Evolutionary conservation across 2,113 vertebrate genomes (phyloP).

Genomic region (Nesogale talazaci): DNA sequence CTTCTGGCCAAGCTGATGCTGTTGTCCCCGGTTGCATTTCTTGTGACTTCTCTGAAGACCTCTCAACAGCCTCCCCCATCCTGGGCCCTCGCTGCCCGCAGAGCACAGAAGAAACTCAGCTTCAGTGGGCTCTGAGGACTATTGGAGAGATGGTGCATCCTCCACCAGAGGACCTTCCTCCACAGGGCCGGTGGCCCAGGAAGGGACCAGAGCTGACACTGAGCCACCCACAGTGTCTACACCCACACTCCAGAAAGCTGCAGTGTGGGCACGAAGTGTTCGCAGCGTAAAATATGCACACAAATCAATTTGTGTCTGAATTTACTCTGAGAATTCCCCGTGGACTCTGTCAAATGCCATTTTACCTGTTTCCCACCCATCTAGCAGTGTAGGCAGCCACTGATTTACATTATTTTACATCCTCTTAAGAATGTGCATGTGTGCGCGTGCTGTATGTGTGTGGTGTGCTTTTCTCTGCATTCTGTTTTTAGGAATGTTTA

Average conservation of each 20-base stretch:
- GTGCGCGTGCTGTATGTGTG: background rate
- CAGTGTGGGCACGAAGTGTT: background rate
- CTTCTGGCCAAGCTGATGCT: background rate
- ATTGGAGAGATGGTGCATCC: fast-evolving
- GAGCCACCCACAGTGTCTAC: too few relatives aligned
- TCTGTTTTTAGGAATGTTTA: conserved; percentile 72
- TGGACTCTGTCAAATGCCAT: conserved; percentile 57
- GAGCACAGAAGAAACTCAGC: background rate
- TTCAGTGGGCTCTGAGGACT: fast-evolving
- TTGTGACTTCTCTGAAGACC: background rate
- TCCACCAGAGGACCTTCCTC: fast-evolving
- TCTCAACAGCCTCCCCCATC: background rate
- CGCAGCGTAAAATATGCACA: conserved; percentile 45
- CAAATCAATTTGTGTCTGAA: conserved; percentile 67
- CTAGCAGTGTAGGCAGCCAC: conserved; percentile 36
- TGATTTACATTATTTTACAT: conserved; percentile 74
- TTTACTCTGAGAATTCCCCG: conserved; percentile 71
- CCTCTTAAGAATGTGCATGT: conserved; percentile 19
- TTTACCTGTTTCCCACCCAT: conserved; percentile 59
- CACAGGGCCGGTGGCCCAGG: background rate
- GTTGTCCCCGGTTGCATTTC: background rate
- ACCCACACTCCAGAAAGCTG: background rate
- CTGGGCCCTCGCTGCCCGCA: background rate
- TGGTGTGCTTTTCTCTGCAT: conserved; percentile 26
- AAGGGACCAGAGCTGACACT: fast-evolving